Evolutionary conservation across 53 echinoderm and acorn worm genomes (phyloP), one percentile per base, ranked within the genome.

Genomic region (Luidia sarsii): DNA sequence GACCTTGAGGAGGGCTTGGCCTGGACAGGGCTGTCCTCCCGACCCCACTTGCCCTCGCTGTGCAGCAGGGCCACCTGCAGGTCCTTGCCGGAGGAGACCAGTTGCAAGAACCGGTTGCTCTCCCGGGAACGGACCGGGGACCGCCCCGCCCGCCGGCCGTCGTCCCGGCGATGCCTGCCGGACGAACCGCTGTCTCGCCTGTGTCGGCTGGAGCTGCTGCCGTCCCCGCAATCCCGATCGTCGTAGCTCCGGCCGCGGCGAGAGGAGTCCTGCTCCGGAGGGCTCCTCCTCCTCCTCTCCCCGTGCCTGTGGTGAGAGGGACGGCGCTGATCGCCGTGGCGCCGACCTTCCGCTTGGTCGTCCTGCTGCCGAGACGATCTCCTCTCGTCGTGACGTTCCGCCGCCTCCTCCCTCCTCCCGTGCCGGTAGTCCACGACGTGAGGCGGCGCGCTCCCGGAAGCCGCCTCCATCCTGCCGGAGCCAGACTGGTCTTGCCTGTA

Each of bases 51-150:
- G 16, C 77, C 77, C 45, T 77, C 77, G 45, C 77, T 77, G 46
- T 77, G 77, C 77, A 77, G 32, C 15, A 33, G 16, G 1, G 77
- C 77, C 6, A 77, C 45, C 46, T 77, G 77, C 60, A 45, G 59
- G 21, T 77, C 77, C 48, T 77, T 77, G 46, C 27, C 48, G 31
- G 60, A 77, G 45, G 77, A 41, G n/a, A 77, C 60, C 28, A 77
- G 48, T 14, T 77, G 29, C 46, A 29, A 61, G 62, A 93, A 93
- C 3, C 77, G 82, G 45, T 85, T 84, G 31, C 94, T 83, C 74
- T 93, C 94, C 70, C 82, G 83, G 18, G 81, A 59, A 45, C 81
- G 84, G 2, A 57, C 71, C 5, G 60, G 82, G 2, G 45, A 29
- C 32, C 3, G 24, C 32, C 55, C 54, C 7, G 22, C 39, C 24